Evolutionary conservation across 1,140 invertebrate species (phyloP), one percentile per base, ranked within the genome.

Genomic region (Rhopalosiphum padi): DNA sequence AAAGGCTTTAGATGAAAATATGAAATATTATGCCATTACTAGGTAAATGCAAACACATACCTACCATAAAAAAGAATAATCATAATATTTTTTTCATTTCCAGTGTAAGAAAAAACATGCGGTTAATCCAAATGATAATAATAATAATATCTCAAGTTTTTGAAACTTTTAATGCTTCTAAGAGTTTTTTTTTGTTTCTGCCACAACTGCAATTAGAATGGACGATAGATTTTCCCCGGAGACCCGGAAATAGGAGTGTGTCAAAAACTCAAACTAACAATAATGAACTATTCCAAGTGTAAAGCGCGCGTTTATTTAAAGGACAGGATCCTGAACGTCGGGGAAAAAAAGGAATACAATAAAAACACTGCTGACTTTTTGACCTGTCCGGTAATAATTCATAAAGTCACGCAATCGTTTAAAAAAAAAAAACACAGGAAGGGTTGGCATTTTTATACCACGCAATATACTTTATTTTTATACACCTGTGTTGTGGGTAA

Each of bases 341-440:
- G 1, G 37, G 53, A 55, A 53, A 51, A 30, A 51, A 89, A 51
- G 37, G 21, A 53, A 37, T 6, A 37, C 51, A 89, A 53, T 2
- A 60, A 60, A 93, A 93, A 53, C 23, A 48, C 43, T 25, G 5
- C 46, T 9, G 77, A 94, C 77, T 41, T 91, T 94, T 94, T 85
- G 89, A 94, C 48, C 35, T 55, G 53, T 37, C 48, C 46, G 86
- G 43, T 35, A 48, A 93, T 87, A 91, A 85, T 77, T 93, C 94
- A 92, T 77, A 60, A 89, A 46, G 43, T 87, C 86, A 60, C 68
- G 51, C 53, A 94, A 86, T 60, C 90, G n/a, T 77, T 91, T 91
- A 22, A 30, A 9, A 46, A 43, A 43, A 77, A 90, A 89, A 86
- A 86, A 86, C n/a, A 41, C 11, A 46, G 85, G 25, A 30, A 86